phyloP scores from a whole-genome alignment of 2,113 vertebrate genomes.

The Pachypanchax playfairii region DNA sequence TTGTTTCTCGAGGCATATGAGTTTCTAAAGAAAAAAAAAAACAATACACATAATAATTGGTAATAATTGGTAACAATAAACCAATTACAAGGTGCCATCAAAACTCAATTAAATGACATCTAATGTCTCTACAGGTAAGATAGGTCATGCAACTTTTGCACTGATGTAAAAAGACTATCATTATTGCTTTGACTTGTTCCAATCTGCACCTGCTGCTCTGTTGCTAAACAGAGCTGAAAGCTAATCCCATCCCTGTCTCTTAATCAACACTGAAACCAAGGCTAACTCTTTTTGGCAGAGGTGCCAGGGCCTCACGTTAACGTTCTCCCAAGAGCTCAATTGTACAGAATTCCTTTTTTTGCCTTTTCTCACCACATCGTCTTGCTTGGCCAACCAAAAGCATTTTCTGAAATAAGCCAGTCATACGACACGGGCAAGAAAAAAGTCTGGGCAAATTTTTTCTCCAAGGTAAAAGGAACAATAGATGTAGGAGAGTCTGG shows the following conservation, averaged over 20 bases:
- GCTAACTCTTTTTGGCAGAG: constrained; percentile 71
- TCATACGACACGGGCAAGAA: constrained; percentile 26
- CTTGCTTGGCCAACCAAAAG: constrained; percentile 43
- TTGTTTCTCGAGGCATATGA: too few relatives aligned
- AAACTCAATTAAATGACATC: not conserved
- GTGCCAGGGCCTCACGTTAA: constrained; percentile 60
- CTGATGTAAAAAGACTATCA: constrained; percentile 31
- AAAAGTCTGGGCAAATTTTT: constrained; percentile 7
- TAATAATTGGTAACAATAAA: too few relatives aligned
- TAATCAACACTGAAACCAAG: constrained; percentile 70
- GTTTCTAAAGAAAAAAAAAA: too few relatives aligned
- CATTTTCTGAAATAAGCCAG: constrained; percentile 43
- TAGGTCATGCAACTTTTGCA: constrained; percentile 39
- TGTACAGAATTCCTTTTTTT: constrained; percentile 54
- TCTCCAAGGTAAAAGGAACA: constrained; percentile 20
- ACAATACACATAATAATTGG: too few relatives aligned
- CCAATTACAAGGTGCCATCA: not conserved
- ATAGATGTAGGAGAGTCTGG: not conserved
- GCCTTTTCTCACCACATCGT: constrained; percentile 17
- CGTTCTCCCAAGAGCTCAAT: constrained; percentile 49
- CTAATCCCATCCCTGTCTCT: constrained; percentile 65
- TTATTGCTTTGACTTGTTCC: constrained; percentile 55
- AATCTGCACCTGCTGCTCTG: constrained; percentile 52
- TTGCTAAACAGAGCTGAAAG: constrained; percentile 61
- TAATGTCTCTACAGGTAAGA: too few relatives aligned